Base-by-base conservation (phyloP, 2,888 invertebrate species). In the Drosophila eohydei region DNA sequence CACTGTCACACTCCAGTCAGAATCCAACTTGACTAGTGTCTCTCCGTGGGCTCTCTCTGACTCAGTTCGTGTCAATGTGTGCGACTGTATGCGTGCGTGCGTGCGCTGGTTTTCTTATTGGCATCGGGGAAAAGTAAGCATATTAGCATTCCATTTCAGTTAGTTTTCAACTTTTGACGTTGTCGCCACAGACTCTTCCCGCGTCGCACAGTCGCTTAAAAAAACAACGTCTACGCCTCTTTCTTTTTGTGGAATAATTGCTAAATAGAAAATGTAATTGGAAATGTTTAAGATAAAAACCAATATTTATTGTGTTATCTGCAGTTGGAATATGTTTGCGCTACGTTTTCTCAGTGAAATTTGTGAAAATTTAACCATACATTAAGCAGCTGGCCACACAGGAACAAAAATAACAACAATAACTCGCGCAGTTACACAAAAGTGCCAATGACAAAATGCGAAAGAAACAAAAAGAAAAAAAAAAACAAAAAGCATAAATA, bases 41-140 rank as follows among this genome's bases (percentile, higher is more conserved):
- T 56, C 56, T 56, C 32, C 8, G 21, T 32, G 3, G 12, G 5
- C 30, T 63, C 78, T 66, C 70, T 75, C 78, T 65, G 56, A 58
- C 52, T 62, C 12, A 46, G 38, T 26, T 56, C 51, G 38, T 55
- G 30, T 40, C 40, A 56, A 46, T 30, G 21, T 69, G 16, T 46
- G n/a, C 30, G 52, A 52, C 43, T 51, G 46, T 38, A 9, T 51
- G 51, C 56, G 69, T 76, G 78, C 72, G 55, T 83, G 86, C 86
- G 86, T 88, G 86, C 88, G 86, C 79, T 88, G 79, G 78, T 77
- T 84, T 88, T 84, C 84, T 86, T 84, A 84, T 84, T 84, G 84
- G 88, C 81, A 79, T 75, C 68, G 71, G 83, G 80, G 81, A 82
- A 86, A 88, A 80, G 80, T 82, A 71, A 83, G 86, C 83, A 81